A percentile compares a stretch with the other conserved stretches of the same genome.
These are phyloP conservation scores for Fopius arisanus DNA, from an alignment of 1,140 invertebrate genomes.

Conservation along the genomic window DNA sequence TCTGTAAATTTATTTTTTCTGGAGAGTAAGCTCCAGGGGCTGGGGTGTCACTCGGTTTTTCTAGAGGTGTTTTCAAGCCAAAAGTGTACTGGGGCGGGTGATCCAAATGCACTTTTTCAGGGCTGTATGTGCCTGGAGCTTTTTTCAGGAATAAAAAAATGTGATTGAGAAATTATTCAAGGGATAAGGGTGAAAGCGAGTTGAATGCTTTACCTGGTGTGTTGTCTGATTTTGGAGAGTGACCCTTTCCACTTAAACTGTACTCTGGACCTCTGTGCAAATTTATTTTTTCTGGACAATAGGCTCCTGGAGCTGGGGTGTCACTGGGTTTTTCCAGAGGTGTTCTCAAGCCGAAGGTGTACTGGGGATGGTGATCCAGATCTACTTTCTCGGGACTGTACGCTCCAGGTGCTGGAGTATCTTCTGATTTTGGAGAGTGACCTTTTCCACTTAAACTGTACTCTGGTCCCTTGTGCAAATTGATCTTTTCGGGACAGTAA, in stretches of 20 bases:
- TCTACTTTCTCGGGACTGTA: slow-evolving; percentile 69
- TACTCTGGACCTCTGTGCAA: slow-evolving; percentile 40
- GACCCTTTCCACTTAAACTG: slow-evolving; percentile 47
- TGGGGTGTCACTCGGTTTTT: slow-evolving; percentile 62
- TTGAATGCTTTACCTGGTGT: slow-evolving; percentile 58
- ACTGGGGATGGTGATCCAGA: slow-evolving; percentile 67
- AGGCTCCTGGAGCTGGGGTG: slow-evolving; percentile 54
- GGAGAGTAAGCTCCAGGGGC: slow-evolving; percentile 48
- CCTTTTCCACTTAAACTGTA: slow-evolving; percentile 43
- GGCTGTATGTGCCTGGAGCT: slow-evolving; percentile 42
- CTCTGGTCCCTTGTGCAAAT: slow-evolving; percentile 36
- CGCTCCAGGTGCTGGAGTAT: slow-evolving; percentile 52
- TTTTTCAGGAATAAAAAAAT: background rate
- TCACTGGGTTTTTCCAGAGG: slow-evolving; percentile 48
- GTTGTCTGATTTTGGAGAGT: slow-evolving; percentile 52
- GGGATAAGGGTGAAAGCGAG: background rate
- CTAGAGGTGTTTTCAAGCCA: slow-evolving; percentile 62
- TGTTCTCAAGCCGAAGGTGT: slow-evolving; percentile 67
- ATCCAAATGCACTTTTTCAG: slow-evolving; percentile 71
- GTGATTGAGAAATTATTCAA: background rate
- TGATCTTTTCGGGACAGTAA: slow-evolving; percentile 85
- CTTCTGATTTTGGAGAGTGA: slow-evolving; percentile 47
- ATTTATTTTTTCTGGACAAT: slow-evolving; percentile 42
- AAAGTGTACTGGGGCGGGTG: slow-evolving; percentile 69
- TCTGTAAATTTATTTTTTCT: slow-evolving; percentile 40